phyloP scores from a whole-genome alignment of 2,888 invertebrate species.

The Dichetophora obliterata region DNA sequence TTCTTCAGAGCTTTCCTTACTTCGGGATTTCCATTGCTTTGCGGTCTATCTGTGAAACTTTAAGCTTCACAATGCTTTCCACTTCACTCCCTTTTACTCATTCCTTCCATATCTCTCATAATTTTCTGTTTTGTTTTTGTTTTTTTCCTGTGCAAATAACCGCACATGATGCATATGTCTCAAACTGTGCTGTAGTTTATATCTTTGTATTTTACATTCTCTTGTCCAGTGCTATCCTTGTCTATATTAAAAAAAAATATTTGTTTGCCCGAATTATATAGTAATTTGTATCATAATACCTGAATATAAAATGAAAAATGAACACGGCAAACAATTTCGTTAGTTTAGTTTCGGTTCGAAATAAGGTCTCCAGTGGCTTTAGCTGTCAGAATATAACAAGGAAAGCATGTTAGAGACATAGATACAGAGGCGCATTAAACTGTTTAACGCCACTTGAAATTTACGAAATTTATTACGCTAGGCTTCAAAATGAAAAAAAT shows the following conservation, averaged over 20 bases:
- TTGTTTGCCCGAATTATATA: neutral
- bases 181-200: too few relatives aligned
- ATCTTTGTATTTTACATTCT: too few relatives aligned
- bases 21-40: neutral
- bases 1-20: neutral
- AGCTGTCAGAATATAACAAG: conserved; percentile 53
- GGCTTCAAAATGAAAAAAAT: too few relatives aligned
- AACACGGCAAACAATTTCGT: neutral
- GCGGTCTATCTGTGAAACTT: neutral
- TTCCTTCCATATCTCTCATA: neutral
- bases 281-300: neutral
- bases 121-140: neutral
- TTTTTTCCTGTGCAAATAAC: neutral
- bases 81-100: neutral
- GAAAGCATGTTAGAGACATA: neutral
- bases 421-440: neutral
- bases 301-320: neutral
- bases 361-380: conserved; percentile 53
- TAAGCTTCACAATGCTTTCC: too few relatives aligned
- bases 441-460: too few relatives aligned
- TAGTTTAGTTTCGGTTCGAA: conserved; percentile 29
- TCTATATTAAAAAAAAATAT: too few relatives aligned
- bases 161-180: neutral
- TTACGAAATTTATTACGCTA: too few relatives aligned
- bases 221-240: too few relatives aligned